Evolutionary conservation across 2,888 invertebrate species (phyloP).

Genomic region (Euphydryas editha): DNA sequence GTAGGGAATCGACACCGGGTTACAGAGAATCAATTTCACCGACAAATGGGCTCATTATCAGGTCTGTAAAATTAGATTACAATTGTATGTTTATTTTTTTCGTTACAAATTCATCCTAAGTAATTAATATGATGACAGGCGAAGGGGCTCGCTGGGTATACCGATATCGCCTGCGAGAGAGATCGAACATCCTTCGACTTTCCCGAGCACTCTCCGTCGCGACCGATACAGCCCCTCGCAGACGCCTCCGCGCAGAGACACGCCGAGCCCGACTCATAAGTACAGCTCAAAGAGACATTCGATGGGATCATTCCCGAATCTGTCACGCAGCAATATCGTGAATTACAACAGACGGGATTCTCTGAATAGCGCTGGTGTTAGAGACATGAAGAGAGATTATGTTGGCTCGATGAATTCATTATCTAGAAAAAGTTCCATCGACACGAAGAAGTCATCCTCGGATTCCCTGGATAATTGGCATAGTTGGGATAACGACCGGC

Average conservation of each 20-base stretch:
- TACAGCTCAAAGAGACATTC: slow-evolving; percentile 69
- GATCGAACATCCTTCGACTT: slow-evolving; percentile 87
- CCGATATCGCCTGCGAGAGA: slow-evolving; percentile 84
- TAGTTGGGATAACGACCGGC: slow-evolving; percentile 87
- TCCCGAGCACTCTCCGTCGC: slow-evolving; percentile 86
- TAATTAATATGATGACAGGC: slow-evolving; percentile 61
- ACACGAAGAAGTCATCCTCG: slow-evolving; percentile 84
- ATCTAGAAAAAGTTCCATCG: slow-evolving; percentile 79
- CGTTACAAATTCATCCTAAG: slow-evolving; percentile 20
- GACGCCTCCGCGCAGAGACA: slow-evolving; percentile 78
- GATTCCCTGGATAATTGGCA: slow-evolving; percentile 89
- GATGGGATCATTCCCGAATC: slow-evolving; percentile 75
- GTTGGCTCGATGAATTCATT: slow-evolving; percentile 74
- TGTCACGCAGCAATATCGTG: slow-evolving; percentile 67
- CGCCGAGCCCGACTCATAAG: slow-evolving; percentile 74
- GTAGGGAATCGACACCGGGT: slow-evolving; percentile 81
- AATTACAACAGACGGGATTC: slow-evolving; percentile 78
- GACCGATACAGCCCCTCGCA: slow-evolving; percentile 80
- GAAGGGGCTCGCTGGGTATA: slow-evolving; percentile 84
- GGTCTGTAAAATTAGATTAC: slow-evolving; percentile 57
- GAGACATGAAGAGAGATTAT: slow-evolving; percentile 82
- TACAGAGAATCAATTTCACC: slow-evolving; percentile 81
- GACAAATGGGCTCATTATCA: slow-evolving; percentile 75
- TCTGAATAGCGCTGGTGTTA: slow-evolving; percentile 62
- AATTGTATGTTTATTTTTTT: neutral